Base-by-base conservation (phyloP, 2,888 invertebrate species). In the Exephanes ischioxanthus region DNA sequence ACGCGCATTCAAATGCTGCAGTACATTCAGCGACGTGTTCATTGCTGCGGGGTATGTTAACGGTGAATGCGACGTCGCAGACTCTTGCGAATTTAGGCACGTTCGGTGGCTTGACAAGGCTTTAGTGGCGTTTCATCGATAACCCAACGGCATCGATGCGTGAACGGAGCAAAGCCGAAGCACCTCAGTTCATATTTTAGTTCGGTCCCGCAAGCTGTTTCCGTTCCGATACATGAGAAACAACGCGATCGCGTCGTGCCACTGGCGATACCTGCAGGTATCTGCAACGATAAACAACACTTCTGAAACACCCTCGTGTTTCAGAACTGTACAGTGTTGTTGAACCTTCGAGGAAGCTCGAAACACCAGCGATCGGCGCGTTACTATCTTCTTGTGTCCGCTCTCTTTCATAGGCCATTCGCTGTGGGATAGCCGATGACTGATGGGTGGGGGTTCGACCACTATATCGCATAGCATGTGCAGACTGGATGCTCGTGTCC, bases 1-100 rank as follows among this genome's bases (percentile, higher is more conserved):
- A 68, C 45, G 58, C 26, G 63, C 71, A 61, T 63, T 79, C 61
- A 37, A 41, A 48, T 73, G 53, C 53, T 53, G 45, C 84, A 73
- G 84, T 88, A 63, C 68, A 51, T 78, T 73, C 78, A 71, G 45
- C 19, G 73, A 73, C 53, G 68, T 81, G 63, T 81, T 83, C 85
- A 84, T 89, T 88, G 88, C 87, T 66, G 58, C 73, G 33, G 51
- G 33, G 41, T 78, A 71, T 73, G 63, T 78, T 81, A 85, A 78
- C 81, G 81, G 81, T 78, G 73, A 70, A 85, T 26, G 53, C 7
- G 63, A 63, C 41, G 37, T n/a, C 30, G 77, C 37, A 22, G 26
- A 58, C 48, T 30, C 63, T 26, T 51, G 14, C 22, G 58, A 45
- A 45, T 61, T 63, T 75, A 16, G 66, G 75, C 75, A 72, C 75